phyloP scores from a whole-genome alignment of 2,888 invertebrate genomes.

The Nineta flava region DNA sequence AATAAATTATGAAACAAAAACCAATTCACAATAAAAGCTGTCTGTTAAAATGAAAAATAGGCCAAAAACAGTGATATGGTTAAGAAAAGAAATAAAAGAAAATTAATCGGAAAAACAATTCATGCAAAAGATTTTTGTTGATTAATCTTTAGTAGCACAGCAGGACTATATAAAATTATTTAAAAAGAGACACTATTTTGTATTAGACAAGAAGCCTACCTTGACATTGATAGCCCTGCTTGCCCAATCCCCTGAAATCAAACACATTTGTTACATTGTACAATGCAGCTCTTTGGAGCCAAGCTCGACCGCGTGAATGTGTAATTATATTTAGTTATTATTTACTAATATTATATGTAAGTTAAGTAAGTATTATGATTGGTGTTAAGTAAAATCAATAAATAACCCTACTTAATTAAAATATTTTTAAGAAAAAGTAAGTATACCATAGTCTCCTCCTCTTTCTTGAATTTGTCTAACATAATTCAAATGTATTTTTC shows the following conservation, averaged over 20 bases:
- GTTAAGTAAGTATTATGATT: too few relatives aligned
- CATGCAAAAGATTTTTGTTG: background rate
- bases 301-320: background rate
- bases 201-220: conserved; percentile 36
- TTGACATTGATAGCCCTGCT: conserved; percentile 97
- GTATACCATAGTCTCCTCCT: too few relatives aligned
- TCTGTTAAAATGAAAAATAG: too few relatives aligned
- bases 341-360: too few relatives aligned
- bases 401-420: too few relatives aligned
- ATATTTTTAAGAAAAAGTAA: too few relatives aligned
- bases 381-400: too few relatives aligned
- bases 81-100: background rate
- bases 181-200: background rate
- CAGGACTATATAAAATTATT: background rate
- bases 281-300: background rate
- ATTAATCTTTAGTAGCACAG: conserved; percentile 8
- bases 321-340: too few relatives aligned
- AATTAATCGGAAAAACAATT: background rate
- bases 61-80: background rate
- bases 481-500: too few relatives aligned
- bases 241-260: conserved; percentile 84
- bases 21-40: too few relatives aligned
- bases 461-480: too few relatives aligned
- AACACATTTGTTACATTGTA: conserved; percentile 13
- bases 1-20: too few relatives aligned